Percentiles rank a stretch among this genome's conserved stretches.
Evolutionary conservation across 2,888 invertebrate genomes (phyloP).

Genomic region (Herminia tarsipennalis): DNA sequence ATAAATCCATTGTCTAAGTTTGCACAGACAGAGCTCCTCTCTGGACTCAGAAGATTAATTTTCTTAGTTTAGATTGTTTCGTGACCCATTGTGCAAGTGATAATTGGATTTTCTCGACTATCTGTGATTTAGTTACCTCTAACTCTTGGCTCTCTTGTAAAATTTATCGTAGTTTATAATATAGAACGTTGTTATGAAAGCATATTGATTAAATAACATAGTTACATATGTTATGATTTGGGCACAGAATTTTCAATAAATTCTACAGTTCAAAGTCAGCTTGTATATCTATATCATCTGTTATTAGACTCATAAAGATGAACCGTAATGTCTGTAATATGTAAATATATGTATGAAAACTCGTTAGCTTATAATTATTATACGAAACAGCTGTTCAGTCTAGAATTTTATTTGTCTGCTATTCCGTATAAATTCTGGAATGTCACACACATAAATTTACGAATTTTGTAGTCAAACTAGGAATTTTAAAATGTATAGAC

Average conservation of each 20-base stretch:
- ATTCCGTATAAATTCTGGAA: background rate
- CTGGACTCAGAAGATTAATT: slow-evolving; percentile 85
- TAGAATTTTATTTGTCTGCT: slow-evolving; percentile 6
- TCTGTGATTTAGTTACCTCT: slow-evolving; percentile 82
- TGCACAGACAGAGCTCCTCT: slow-evolving; percentile 80
- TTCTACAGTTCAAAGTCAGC: too few relatives aligned
- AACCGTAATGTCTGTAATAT: slow-evolving; percentile 4
- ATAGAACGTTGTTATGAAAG: slow-evolving; percentile 18
- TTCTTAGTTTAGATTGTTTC: slow-evolving; percentile 86
- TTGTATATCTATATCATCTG: too few relatives aligned
- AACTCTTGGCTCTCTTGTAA: slow-evolving; percentile 57
- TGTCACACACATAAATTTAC: background rate
- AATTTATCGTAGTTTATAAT: slow-evolving; percentile 46
- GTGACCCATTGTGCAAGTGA: slow-evolving; percentile 84
- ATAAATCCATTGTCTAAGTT: slow-evolving; percentile 86
- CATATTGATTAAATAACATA: slow-evolving; percentile 5
- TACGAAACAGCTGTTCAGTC: slow-evolving; percentile 3
- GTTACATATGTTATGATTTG: background rate
- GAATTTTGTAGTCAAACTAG: background rate
- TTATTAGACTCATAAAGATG: too few relatives aligned
- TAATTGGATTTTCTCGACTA: slow-evolving; percentile 84
- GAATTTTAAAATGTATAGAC: too few relatives aligned
- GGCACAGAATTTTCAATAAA: too few relatives aligned
- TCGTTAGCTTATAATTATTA: slow-evolving; percentile 4
- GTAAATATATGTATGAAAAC: slow-evolving; percentile 1